These are phyloP conservation scores for Apistogramma diplotaenia DNA, from an alignment of 2,113 vertebrate genomes.

Conservation along the genomic window DNA sequence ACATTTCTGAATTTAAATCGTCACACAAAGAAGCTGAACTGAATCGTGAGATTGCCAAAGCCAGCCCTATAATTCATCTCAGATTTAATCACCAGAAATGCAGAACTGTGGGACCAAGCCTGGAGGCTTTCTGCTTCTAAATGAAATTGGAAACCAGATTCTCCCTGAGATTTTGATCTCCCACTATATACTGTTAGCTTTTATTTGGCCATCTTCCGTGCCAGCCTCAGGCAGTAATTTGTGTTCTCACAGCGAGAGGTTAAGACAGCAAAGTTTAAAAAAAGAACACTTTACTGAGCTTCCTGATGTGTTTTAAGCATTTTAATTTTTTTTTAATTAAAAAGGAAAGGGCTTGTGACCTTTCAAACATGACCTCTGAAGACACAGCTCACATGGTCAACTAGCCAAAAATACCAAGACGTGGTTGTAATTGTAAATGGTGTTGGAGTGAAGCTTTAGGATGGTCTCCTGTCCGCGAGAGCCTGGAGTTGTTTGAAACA, in stretches of 20 bases:
- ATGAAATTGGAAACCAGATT: slow-evolving; percentile 50
- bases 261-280: background rate
- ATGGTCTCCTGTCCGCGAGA: background rate
- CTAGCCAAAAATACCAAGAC: no score
- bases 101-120: slow-evolving; percentile 29
- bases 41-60: background rate
- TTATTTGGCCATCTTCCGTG: slow-evolving; percentile 22
- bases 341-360: background rate
- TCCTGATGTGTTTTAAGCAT: background rate
- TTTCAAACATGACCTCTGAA: background rate
- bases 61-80: background rate
- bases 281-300: background rate
- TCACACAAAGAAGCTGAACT: background rate
- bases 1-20: background rate
- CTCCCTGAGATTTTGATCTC: slow-evolving; percentile 31
- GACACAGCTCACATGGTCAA: background rate
- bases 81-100: slow-evolving; percentile 45
- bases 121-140: slow-evolving; percentile 4
- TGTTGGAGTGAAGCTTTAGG: background rate
- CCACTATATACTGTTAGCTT: slow-evolving; percentile 30
- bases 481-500: background rate
- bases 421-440: background rate
- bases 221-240: slow-evolving; percentile 15
- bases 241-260: slow-evolving; percentile 10
- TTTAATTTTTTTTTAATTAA: background rate